phyloP scores from a whole-genome alignment of 2,113 vertebrate genomes.

The Tragelaphus buxtoni region DNA sequence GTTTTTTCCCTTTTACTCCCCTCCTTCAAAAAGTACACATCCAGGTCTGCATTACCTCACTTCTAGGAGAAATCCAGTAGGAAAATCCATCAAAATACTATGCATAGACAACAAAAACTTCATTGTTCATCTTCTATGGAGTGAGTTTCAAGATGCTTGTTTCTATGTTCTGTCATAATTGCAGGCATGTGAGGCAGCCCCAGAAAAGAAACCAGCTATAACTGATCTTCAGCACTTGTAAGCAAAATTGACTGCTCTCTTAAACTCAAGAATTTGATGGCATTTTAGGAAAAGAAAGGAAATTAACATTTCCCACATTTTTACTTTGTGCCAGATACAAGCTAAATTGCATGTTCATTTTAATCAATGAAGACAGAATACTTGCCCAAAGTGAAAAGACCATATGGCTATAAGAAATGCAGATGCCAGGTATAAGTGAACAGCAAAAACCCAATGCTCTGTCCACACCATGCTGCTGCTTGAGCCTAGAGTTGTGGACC shows the following conservation, averaged over 20 bases:
- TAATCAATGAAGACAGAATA: neutral
- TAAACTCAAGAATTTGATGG: conserved; percentile 12
- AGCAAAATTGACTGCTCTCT: neutral
- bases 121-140: conserved; percentile 22
- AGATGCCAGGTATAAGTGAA: neutral
- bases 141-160: conserved; percentile 6
- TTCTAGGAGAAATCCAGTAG: conserved; percentile 6
- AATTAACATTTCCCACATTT: neutral
- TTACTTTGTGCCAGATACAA: neutral
- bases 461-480: neutral
- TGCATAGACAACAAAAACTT: neutral
- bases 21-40: neutral
- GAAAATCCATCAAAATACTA: conserved; percentile 28
- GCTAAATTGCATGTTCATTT: neutral
- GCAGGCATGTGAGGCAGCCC: neutral
- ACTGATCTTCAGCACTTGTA: neutral
- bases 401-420: neutral
- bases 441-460: neutral
- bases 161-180: conserved; percentile 5
- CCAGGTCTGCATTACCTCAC: neutral
- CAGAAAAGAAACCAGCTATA: neutral
- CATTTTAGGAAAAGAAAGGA: neutral
- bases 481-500: neutral
- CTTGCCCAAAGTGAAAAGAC: neutral
- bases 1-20: neutral